Percentiles rank a stretch among this genome's conserved stretches.
Evolutionary conservation across 2,113 vertebrate species (phyloP).

Genomic region (Genyomyrus donnyi): DNA sequence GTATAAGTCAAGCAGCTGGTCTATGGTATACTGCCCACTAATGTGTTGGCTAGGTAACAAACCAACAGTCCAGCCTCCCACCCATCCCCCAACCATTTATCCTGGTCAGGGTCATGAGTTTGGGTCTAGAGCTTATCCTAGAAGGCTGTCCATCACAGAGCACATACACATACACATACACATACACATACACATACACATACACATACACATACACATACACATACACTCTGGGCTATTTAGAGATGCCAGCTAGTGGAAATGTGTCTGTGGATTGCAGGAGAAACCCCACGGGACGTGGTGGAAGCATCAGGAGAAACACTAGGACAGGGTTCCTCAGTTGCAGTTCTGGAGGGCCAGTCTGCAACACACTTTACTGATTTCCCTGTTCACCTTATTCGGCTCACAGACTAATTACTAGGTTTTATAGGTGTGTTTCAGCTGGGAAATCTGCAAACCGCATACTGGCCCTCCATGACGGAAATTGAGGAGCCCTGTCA

Average conservation of each 20-base stretch:
- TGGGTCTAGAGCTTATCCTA: background rate
- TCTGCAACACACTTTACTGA: background rate
- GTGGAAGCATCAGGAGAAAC: background rate
- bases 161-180: background rate
- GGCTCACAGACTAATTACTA: background rate
- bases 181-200: no score
- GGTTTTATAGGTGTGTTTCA: no score
- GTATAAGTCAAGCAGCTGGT: background rate
- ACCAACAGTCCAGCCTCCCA: background rate
- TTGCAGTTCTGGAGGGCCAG: background rate
- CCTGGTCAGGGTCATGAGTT: background rate
- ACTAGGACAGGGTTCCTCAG: background rate
- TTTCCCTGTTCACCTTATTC: no score
- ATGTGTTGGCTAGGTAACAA: background rate
- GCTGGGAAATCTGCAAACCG: background rate
- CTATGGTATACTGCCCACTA: background rate
- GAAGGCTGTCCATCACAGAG: slow-evolving; percentile 20
- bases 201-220: no score
- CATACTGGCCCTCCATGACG: background rate
- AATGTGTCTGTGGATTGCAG: background rate
- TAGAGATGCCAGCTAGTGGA: background rate
- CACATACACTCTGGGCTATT: background rate
- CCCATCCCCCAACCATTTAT: background rate
- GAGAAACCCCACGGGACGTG: background rate
- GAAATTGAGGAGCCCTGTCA: background rate